phyloP scores from a whole-genome alignment of 2,888 invertebrate species.

The Mythimna ferrago region DNA sequence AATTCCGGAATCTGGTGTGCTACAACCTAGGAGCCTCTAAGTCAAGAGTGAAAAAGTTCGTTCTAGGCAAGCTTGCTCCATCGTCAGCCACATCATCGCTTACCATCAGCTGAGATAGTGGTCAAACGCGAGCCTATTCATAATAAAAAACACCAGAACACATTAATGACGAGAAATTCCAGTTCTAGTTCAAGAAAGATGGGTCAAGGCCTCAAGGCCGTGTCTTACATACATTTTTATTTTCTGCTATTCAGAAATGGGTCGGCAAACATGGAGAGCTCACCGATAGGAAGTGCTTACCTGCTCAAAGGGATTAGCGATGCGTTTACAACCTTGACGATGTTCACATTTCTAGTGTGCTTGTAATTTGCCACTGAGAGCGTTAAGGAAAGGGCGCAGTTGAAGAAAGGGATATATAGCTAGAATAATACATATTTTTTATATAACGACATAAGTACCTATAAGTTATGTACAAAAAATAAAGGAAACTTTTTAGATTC shows the following conservation, averaged over 20 bases:
- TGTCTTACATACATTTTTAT: constrained; percentile 24
- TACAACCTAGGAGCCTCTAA: no score
- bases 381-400: background rate
- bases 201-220: constrained; percentile 34
- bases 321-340: constrained; percentile 31
- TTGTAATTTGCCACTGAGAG: constrained; percentile 34
- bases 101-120: no score
- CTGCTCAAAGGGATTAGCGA: constrained; percentile 39
- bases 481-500: no score
- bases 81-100: no score
- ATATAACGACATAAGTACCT: no score
- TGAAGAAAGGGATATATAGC: background rate
- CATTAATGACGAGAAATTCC: background rate
- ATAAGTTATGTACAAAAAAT: no score
- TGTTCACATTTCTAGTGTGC: constrained; percentile 18
- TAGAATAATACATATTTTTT: no score
- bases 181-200: background rate
- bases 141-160: background rate
- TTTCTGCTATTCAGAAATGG: constrained; percentile 38
- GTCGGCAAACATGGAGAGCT: constrained; percentile 33
- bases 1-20: no score
- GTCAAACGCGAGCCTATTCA: no score
- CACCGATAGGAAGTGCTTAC: constrained; percentile 37
- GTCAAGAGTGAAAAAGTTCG: no score
- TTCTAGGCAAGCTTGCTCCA: no score